A percentile compares a stretch with the other conserved stretches of the same genome.
These are phyloP conservation scores for Petrolisthes cinctipes DNA, from an alignment of 2,888 invertebrate species.

Conservation along the genomic window DNA sequence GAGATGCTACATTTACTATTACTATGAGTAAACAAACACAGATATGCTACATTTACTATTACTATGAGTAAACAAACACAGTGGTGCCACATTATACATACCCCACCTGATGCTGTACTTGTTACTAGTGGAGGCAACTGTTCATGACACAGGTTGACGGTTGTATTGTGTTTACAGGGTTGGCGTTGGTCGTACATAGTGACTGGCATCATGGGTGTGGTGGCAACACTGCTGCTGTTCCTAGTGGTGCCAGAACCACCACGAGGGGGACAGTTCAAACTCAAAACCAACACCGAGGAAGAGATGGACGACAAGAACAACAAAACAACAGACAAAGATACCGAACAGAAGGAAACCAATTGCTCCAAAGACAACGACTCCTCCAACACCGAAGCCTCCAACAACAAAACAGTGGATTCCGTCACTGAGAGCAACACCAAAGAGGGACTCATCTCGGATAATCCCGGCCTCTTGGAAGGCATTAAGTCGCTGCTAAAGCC, in stretches of 20 bases:
- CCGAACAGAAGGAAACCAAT: not conserved
- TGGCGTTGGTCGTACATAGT: constrained; percentile 71
- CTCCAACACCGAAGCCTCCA: not conserved
- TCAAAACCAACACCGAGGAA: too few relatives aligned
- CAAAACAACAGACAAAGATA: not conserved
- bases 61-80: too few relatives aligned
- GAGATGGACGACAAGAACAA: not conserved
- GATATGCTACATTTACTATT: too few relatives aligned
- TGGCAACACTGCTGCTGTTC: constrained; percentile 69
- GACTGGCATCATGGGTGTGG: constrained; percentile 70
- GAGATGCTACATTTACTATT: too few relatives aligned
- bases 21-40: too few relatives aligned
- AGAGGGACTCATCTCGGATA: not conserved
- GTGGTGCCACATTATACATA: too few relatives aligned
- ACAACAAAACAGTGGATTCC: not conserved
- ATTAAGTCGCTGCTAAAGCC: constrained; percentile 23
- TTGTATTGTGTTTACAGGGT: constrained; percentile 67
- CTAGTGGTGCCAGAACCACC: constrained; percentile 69
- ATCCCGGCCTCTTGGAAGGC: constrained; percentile 18
- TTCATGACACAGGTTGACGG: too few relatives aligned
- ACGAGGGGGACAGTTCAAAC: constrained; percentile 32
- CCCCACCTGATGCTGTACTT: too few relatives aligned
- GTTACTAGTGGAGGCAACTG: too few relatives aligned
- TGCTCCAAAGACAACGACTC: not conserved
- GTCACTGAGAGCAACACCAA: not conserved